Percentiles rank a stretch among this genome's conserved stretches.
Evolutionary conservation across 2,888 invertebrate genomes (phyloP).

Genomic region (Vannuccia rotundouncinata): DNA sequence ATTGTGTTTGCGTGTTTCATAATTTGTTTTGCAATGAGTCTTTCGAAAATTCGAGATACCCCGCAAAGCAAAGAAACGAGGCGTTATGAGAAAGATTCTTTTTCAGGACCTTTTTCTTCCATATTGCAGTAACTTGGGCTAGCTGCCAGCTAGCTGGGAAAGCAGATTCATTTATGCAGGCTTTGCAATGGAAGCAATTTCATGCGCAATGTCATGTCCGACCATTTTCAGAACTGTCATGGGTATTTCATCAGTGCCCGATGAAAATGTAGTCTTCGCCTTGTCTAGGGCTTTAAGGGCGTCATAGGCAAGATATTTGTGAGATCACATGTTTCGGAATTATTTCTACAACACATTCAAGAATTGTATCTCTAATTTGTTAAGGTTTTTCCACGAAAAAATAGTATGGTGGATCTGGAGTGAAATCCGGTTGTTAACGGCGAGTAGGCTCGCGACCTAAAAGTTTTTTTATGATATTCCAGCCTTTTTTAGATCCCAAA

Average conservation of each 20-base stretch:
- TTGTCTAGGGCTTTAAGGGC: background rate
- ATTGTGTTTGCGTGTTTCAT: conserved; percentile 9
- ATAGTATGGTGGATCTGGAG: background rate
- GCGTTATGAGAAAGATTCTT: background rate
- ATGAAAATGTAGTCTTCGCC: conserved; percentile 3
- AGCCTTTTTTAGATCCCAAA: conserved; percentile 13
- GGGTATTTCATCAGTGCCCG: conserved; percentile 3
- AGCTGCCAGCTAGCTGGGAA: conserved; percentile 20
- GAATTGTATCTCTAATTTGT: conserved; percentile 16
- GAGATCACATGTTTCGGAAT: conserved; percentile 3
- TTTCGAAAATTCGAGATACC: conserved; percentile 3
- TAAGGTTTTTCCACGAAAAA: background rate
- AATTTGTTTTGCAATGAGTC: conserved; percentile 8
- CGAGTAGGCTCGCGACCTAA: conserved; percentile 6
- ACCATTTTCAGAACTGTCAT: conserved; percentile 15
- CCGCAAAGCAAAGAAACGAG: background rate
- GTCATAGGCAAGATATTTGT: background rate
- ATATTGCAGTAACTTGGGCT: conserved; percentile 20
- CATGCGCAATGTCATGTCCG: conserved; percentile 16
- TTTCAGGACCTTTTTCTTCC: conserved; percentile 2
- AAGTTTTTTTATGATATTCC: conserved; percentile 4
- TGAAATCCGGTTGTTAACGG: conserved; percentile 11
- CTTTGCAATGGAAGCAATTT: conserved; percentile 20
- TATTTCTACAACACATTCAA: conserved; percentile 21
- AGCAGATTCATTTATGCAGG: conserved; percentile 1